Base-by-base conservation (phyloP, 1,140 invertebrate species). In the Diorhabda carinulata region DNA sequence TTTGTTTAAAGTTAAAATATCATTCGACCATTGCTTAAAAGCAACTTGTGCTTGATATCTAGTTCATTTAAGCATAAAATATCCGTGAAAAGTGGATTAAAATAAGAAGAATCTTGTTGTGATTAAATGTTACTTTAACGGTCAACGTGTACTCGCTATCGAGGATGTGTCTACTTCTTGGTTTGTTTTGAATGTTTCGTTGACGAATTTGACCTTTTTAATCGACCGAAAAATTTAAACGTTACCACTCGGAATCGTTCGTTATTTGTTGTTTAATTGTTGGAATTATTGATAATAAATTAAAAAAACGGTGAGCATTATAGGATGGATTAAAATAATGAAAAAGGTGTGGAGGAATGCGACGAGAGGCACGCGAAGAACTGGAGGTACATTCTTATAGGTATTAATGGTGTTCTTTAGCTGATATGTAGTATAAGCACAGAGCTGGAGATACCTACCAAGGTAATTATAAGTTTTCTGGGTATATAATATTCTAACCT, bases 301-400 rank as follows among this genome's bases (percentile, higher is more conserved):
- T 52, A n/a, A 52, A 52, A 4, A 52, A 8, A 3, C 47, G 6
- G 47, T n/a, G 47, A 52, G 47, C 8, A 52, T 52, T 52, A n/a
- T 25, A 25, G 6, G 47, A 52, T 52, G 47, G 47, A 52, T 52
- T 52, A 52, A 52, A 52, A 60, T 41, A 43, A 62, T 62, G 61
- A 43, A 62, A 43, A 43, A 64, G 63, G 63, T 52, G 63, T 57
- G 63, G 63, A 64, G 47, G 25, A 47, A 64, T 40, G 25, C 47
- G 63, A 64, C 40, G 63, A 64, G 40, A 64, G 63, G 63, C 43
- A 64, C 45, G 63, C 45, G 63, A 64, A 64, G 63, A 64, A 57
- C 44, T 40, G 63, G 52, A 64, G 25, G 47, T 52, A n/a, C 47
- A 52, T 52, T 52, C 47, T 52, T 52, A 52, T 52, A 52, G 47